Evolutionary conservation across 2,113 vertebrate species (phyloP).

Genomic region (Irena cyanogastra): DNA sequence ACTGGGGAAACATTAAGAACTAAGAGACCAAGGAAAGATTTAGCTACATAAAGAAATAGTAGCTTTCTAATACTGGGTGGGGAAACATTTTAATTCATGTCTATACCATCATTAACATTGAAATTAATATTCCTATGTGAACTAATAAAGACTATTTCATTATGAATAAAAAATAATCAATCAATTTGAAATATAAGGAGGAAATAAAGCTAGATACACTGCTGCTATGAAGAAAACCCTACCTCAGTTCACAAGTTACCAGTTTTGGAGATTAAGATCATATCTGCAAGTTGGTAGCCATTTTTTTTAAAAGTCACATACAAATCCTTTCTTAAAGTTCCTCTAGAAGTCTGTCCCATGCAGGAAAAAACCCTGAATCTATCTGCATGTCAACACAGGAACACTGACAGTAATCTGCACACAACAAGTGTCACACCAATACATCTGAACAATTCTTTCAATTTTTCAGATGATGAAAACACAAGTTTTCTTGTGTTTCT

Average conservation of each 20-base stretch:
- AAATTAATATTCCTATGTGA: background rate
- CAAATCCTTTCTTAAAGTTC: background rate
- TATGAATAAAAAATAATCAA: background rate
- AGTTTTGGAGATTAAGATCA: background rate
- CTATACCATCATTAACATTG: background rate
- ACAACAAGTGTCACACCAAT: background rate
- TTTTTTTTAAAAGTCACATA: accelerated
- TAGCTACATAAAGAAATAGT: background rate
- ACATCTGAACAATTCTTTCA: background rate
- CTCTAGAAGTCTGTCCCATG: background rate
- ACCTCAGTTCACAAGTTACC: background rate
- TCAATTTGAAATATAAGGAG: background rate
- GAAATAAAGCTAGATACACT: background rate
- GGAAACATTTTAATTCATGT: background rate
- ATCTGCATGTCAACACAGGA: background rate
- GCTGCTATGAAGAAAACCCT: background rate
- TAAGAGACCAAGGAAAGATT: background rate
- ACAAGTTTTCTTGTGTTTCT: background rate
- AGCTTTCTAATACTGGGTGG: background rate
- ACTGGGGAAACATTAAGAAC: background rate
- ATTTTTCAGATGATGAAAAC: background rate
- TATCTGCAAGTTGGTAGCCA: background rate
- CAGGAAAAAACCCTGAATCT: background rate
- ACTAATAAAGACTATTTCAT: background rate
- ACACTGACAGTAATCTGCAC: background rate